A percentile compares a stretch with the other conserved stretches of the same genome.
Conservation (phyloP, 1,140 invertebrate genomes). For the Heliconius hewitsoni region DNA sequence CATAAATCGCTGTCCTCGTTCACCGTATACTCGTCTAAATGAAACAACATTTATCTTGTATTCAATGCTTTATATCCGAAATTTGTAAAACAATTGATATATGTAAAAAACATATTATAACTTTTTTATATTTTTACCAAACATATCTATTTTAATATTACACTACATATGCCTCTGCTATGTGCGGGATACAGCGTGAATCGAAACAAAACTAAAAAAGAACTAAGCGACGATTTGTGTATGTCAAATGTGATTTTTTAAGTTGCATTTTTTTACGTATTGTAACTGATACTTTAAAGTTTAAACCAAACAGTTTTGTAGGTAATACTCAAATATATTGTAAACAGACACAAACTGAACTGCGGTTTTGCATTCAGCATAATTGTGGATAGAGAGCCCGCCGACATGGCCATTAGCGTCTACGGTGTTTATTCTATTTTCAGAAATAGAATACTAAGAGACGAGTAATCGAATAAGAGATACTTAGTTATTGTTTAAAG, state of each 20-base stretch:
- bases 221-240: no score
- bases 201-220: no score
- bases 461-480: background rate
- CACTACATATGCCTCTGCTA: no score
- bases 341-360: constrained; percentile 50
- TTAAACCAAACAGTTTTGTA: constrained; percentile 4
- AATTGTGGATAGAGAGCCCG: constrained; percentile 48
- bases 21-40: constrained; percentile 60
- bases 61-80: constrained; percentile 45
- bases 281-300: no score
- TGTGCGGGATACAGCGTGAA: no score
- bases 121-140: no score
- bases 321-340: constrained; percentile 23
- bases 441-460: background rate
- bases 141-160: no score
- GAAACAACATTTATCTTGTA: constrained; percentile 66
- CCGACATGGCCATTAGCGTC: constrained; percentile 48
- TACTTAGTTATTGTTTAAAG: background rate
- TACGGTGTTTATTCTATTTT: constrained; percentile 42
- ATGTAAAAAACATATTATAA: background rate
- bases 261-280: no score
- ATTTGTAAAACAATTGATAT: background rate
- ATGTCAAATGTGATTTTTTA: no score
- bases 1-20: constrained; percentile 61
- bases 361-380: constrained; percentile 49